Evolutionary conservation across 2,113 vertebrate genomes (phyloP), one percentile per base, ranked within the genome.

Genomic region (Phoxinus phoxinus): DNA sequence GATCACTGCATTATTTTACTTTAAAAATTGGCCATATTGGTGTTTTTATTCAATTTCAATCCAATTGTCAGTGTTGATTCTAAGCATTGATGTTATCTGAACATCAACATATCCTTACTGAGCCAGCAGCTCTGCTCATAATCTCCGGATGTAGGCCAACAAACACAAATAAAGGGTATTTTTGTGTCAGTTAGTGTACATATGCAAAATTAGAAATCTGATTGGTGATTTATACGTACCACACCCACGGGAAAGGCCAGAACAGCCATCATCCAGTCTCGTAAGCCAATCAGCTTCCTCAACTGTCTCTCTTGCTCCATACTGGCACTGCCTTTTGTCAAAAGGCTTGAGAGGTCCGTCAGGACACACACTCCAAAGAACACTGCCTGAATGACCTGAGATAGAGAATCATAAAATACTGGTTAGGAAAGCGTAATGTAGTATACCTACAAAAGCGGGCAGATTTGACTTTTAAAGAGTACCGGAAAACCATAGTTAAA

Each of bases 261-360:
- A 35, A 99, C 97, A 0, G 98, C 96, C 95, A 99, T 96, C 92
- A 99, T 93, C 98, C 98, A 99, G 94, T 99, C 98, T 72, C 98
- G 93, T 61, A 99, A 96, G 27, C 96, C 93, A 88, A 98, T 96
- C 46, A 99, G 96, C 89, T 99, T 99, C 93, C 90, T 96, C 58
- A 99, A 93, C 92, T 99, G 98, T 41, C 97, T 92, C 91, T 99
- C 97, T 93, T 99, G 97, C 86, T 99, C 98, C 89, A 95, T 94
- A 91, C 93, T 98, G 88, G 96, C 96, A 41, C 94, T 96, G 61
- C 96, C 97, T 93, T 96, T 97, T 1, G 96, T 98, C 90, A 99
- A 95, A 89, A 99, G 96, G 88, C 97, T 97, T 88, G 98, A 99
- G 27, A 99, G 94, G 58, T 99, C 98, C 0, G 97, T 98, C 90